phyloP scores from a whole-genome alignment of 2,113 vertebrate species.

The Plectropomus leopardus region DNA sequence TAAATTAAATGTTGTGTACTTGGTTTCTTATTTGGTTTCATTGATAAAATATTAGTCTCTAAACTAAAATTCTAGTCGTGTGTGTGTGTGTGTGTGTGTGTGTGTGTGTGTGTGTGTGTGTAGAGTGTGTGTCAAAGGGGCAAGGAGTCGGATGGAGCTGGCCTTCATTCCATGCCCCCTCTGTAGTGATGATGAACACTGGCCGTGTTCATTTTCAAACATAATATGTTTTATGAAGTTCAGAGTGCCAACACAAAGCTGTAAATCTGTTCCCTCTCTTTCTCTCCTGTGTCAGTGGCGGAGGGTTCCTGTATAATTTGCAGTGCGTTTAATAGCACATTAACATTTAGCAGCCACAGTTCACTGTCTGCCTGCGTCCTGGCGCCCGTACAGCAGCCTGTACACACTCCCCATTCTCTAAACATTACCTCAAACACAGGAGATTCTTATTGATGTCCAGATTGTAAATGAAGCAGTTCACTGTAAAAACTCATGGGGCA shows the following conservation, averaged over 20 bases:
- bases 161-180: background rate
- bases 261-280: constrained; percentile 51
- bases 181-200: constrained; percentile 44
- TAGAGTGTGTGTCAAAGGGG: background rate
- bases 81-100: constrained; percentile 9
- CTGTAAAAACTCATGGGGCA: constrained; percentile 39
- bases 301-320: constrained; percentile 53
- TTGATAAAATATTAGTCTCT: background rate
- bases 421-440: constrained; percentile 28
- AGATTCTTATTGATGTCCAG: constrained; percentile 31
- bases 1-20: background rate
- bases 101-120: constrained; percentile 8
- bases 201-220: constrained; percentile 54
- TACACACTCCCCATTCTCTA: constrained; percentile 7
- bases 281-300: constrained; percentile 34
- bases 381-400: constrained; percentile 7
- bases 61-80: background rate
- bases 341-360: constrained; percentile 64
- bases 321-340: constrained; percentile 66
- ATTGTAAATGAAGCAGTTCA: constrained; percentile 40
- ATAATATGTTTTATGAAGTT: constrained; percentile 63
- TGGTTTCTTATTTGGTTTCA: background rate
- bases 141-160: constrained; percentile 4
- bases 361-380: constrained; percentile 31
- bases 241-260: constrained; percentile 21